Percentiles rank a stretch among this genome's conserved stretches.
Evolutionary conservation across 1,140 invertebrate genomes (phyloP).

Genomic region (Cyclargus thomasi): DNA sequence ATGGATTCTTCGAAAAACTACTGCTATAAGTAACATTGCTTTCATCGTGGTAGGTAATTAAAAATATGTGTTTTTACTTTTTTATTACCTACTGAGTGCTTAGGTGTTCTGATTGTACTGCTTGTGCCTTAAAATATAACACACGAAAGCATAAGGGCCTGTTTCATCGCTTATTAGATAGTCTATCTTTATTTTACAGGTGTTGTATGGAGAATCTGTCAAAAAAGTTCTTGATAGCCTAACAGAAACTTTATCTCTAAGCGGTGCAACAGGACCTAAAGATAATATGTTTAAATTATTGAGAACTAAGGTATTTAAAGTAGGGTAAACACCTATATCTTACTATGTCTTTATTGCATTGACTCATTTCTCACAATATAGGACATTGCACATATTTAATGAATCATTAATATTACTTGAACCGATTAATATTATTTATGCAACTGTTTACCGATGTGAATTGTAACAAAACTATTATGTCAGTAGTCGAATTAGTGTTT

Average conservation of each 20-base stretch:
- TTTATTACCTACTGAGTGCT: neutral
- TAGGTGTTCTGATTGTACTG: too few species aligned
- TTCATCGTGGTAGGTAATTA: neutral
- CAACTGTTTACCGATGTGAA: slow-evolving; percentile 1
- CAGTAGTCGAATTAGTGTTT: neutral
- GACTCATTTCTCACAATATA: slow-evolving; percentile 6
- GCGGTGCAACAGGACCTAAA: too few species aligned
- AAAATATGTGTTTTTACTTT: neutral
- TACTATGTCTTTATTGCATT: neutral
- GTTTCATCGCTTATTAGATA: too few species aligned
- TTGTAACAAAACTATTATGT: slow-evolving; percentile 6
- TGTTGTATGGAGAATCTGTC: too few species aligned
- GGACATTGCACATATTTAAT: neutral
- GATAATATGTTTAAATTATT: too few species aligned
- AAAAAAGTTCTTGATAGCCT: too few species aligned
- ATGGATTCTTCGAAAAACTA: slow-evolving; percentile 10
- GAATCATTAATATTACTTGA: neutral
- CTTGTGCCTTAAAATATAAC: too few species aligned
- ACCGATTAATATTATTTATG: slow-evolving; percentile 8
- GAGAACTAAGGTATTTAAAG: neutral
- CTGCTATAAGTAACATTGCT: neutral
- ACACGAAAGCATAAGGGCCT: too few species aligned
- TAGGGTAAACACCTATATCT: too few species aligned
- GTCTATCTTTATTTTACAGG: too few species aligned
- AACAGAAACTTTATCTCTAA: too few species aligned